Evolutionary conservation across 2,888 invertebrate species (phyloP).

Genomic region (Lampropteryx suffumata): DNA sequence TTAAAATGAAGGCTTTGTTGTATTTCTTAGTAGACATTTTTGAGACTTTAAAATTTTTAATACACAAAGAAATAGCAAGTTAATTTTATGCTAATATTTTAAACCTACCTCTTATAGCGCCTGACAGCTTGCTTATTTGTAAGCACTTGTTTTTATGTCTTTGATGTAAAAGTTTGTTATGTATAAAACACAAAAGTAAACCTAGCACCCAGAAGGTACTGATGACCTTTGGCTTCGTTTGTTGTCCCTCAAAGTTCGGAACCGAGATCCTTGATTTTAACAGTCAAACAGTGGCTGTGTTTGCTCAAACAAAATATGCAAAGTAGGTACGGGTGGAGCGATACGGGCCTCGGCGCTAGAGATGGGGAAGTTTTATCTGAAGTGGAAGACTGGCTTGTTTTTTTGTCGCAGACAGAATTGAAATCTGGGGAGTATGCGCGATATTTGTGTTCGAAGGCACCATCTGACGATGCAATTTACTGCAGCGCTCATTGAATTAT

Average conservation of each 20-base stretch:
- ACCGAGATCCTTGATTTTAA: conserved; percentile 72
- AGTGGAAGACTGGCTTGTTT: not conserved
- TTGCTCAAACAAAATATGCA: conserved; percentile 80
- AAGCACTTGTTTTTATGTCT: too few species aligned
- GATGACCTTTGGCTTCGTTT: conserved; percentile 54
- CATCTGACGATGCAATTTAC: too few species aligned
- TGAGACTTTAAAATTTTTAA: not conserved
- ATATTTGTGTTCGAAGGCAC: not conserved
- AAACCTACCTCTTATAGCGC: not conserved
- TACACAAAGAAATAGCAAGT: not conserved
- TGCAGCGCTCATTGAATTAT: too few species aligned
- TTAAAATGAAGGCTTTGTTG: conserved; percentile 26
- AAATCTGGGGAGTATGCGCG: not conserved
- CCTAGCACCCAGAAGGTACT: not conserved
- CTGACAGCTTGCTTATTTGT: too few species aligned
- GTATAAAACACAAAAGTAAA: conserved; percentile 1
- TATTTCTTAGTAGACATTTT: conserved; percentile 11
- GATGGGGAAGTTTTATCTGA: conserved; percentile 9
- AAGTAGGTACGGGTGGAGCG: conserved; percentile 74
- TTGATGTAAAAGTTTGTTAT: conserved; percentile 2
- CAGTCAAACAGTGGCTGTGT: conserved; percentile 75
- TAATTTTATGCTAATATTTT: not conserved
- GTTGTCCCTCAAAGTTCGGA: conserved; percentile 57
- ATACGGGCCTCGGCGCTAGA: conserved; percentile 55
- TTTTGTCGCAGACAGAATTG: not conserved